phyloP scores from a whole-genome alignment of 1,140 invertebrate species.

The Galendromus occidentalis region DNA sequence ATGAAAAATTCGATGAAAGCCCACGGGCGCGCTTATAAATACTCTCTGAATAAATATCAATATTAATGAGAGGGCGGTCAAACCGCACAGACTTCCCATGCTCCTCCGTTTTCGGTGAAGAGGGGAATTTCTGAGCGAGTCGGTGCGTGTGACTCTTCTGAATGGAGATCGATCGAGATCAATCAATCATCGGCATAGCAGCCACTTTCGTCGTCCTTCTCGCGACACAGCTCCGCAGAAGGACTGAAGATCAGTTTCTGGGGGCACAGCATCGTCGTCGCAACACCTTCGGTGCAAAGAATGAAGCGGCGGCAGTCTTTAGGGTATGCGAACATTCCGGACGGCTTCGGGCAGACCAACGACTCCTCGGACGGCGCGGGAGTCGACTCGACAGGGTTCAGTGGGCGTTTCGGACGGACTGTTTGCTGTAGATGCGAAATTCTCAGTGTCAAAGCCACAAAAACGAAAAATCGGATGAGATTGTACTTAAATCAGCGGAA shows the following conservation, averaged over 20 bases:
- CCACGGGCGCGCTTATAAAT: no score
- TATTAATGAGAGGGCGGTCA: no score
- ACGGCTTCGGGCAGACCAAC: background rate
- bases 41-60: no score
- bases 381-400: background rate
- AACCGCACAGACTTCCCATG: no score
- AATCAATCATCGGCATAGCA: slow-evolving; percentile 4
- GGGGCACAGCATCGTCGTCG: background rate
- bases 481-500: background rate
- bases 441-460: background rate
- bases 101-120: no score
- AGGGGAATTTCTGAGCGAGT: no score
- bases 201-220: background rate
- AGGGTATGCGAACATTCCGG: background rate
- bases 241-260: slow-evolving; percentile 5
- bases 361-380: background rate
- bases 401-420: background rate
- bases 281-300: background rate
- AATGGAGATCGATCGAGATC: background rate
- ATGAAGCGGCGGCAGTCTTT: background rate
- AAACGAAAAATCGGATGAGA: background rate
- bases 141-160: no score
- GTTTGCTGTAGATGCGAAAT: background rate
- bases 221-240: background rate
- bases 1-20: no score